Conservation (phyloP, 2,888 invertebrate species). For the Oxystoma pomonae region DNA sequence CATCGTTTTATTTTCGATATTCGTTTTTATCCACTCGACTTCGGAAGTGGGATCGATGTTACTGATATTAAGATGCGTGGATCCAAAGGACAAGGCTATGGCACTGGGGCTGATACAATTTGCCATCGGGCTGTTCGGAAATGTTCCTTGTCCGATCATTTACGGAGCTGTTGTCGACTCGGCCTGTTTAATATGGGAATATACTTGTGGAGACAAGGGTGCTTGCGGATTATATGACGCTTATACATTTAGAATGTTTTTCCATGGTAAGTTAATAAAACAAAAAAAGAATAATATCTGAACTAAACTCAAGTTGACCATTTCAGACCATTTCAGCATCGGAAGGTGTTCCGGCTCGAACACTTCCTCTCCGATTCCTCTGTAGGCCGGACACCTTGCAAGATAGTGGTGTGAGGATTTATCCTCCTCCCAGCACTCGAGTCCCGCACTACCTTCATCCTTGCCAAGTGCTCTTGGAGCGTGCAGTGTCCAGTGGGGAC, state of each 20-base stretch:
- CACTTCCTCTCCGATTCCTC: no score
- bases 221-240: conserved; percentile 88
- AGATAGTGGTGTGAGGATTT: no score
- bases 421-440: no score
- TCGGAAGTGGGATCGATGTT: conserved; percentile 90
- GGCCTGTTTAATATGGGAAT: conserved; percentile 84
- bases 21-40: conserved; percentile 89
- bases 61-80: conserved; percentile 85
- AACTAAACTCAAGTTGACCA: no score
- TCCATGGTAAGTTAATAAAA: conserved; percentile 70
- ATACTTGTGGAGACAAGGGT: conserved; percentile 73
- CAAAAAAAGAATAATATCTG: no score
- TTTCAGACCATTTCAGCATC: no score
- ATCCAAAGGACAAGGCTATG: conserved; percentile 91
- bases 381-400: no score
- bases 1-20: conserved; percentile 75
- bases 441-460: no score
- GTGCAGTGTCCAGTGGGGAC: no score
- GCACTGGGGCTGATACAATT: conserved; percentile 91
- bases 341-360: no score
- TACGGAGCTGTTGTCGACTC: conserved; percentile 92
- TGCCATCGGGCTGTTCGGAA: conserved; percentile 89
- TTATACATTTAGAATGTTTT: conserved; percentile 76
- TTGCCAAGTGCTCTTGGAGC: no score
- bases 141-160: conserved; percentile 92